Base-by-base conservation (phyloP, 2,888 invertebrate species). In the Pseudeuparius sepicola region DNA sequence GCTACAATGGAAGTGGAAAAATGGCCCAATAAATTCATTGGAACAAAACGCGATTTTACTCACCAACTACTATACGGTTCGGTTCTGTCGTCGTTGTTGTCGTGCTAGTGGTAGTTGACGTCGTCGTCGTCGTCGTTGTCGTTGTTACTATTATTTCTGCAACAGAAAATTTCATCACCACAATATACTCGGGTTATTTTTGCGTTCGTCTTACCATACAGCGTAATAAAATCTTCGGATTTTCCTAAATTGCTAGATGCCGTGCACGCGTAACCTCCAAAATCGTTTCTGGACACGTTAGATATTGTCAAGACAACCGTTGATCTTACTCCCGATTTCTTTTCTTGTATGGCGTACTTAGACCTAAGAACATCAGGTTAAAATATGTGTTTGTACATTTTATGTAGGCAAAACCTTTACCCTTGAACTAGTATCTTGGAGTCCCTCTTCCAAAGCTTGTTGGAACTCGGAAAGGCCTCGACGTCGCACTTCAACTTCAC, bases 181-280 rank as follows among this genome's bases (percentile, higher is more conserved):
- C 20, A n/a, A 20, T 7, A 20, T n/a, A n/a, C n/a, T n/a, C n/a
- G n/a, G n/a, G n/a, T n/a, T n/a, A n/a, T n/a, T 6, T 20, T 20
- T 20, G 6, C 6, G 6, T n/a, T n/a, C 3, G 24, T 30, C 64
- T 67, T 60, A 80, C 81, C 78, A 53, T 78, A 78, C 29, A 83
- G 62, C 44, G 78, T 63, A 38, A 80, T 66, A 12, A 73, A 75
- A 16, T 76, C 77, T 49, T 80, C 76, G 2, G 77, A 71, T 52
- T 72, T 75, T 3, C 82, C 82, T 58, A 80, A 66, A 6, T 75
- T 73, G 49, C 83, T 82, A 5, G 75, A 73, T 2, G 79, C 75
- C 1, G 78, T 70, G 53, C 83, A 83, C 29, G 72, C 75, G 56
- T 80, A 82, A 2, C 72, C 71, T 3, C 77, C 79, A 24, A 73